Evolutionary conservation across 2,888 invertebrate species (phyloP), one percentile per base, ranked within the genome.

Genomic region (Beris chalybata): DNA sequence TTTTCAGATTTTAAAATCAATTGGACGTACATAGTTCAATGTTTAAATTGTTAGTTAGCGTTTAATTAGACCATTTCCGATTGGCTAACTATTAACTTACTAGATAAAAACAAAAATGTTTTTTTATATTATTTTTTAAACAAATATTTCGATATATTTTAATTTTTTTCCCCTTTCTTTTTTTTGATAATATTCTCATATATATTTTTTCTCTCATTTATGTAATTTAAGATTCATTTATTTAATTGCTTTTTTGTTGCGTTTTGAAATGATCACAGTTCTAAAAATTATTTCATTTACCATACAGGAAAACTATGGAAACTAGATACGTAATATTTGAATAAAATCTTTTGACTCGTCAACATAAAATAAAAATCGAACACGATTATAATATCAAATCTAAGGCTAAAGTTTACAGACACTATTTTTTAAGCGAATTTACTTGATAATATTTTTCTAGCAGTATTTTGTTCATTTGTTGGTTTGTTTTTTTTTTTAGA

Each of bases 231-330:
- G 50, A 32, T 61, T 61, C 43, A 52, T 61, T 64, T 64, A 54
- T 45, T 29, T 58, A 71, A 71, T 71, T 71, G 71, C 71, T 71
- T 71, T 71, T 71, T 70, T 71, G 71, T 71, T 71, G 71, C 71
- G 70, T 71, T 69, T 71, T 66, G 38, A 71, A 70, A 71, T 71
- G 70, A 71, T 71, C 71, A 71, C 71, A 71, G 71, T 71, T 66
- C 71, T 70, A 71, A 71, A 71, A 70, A 65, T 65, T 56, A 56
- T 65, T 56, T 65, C 32, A 9, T 30, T 54, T 44, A 64, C n/a
- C n/a, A n/a, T n/a, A n/a, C 11, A 64, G 12, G 53, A 38, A 45
- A 64, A 22, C 38, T 15, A 54, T 61, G 15, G 9, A 50, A 50
- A 50, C 15, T 15, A 29, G n/a, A 22, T 50, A 22, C 6, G 12